Conservation (phyloP, 2,888 invertebrate species). For the Lottia gigantea region DNA sequence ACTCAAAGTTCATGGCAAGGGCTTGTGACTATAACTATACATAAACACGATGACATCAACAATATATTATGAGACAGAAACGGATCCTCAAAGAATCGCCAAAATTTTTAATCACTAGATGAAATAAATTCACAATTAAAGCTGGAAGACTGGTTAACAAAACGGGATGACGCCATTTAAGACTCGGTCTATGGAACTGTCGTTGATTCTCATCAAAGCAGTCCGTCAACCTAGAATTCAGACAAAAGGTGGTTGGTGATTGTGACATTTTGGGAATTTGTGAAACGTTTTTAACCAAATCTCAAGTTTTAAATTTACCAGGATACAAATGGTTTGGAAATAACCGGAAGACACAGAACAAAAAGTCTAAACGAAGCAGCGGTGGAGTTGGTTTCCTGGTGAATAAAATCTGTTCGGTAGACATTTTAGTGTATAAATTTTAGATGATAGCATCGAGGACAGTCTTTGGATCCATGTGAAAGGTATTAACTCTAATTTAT, state of each 20-base stretch:
- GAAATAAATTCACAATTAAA: too few relatives aligned
- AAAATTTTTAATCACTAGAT: too few relatives aligned
- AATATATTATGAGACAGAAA: too few relatives aligned
- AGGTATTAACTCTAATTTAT: neutral
- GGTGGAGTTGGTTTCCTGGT: constrained; percentile 13
- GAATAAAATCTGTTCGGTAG: neutral
- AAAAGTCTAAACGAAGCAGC: neutral
- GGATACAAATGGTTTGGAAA: constrained; percentile 10
- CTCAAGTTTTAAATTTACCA: constrained; percentile 8
- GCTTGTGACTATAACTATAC: too few relatives aligned
- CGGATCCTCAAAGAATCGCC: too few relatives aligned
- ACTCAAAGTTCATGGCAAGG: too few relatives aligned
- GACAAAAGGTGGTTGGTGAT: neutral
- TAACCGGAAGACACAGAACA: neutral
- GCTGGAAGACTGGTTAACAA: too few relatives aligned
- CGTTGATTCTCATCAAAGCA: too few relatives aligned
- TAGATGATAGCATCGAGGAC: constrained; percentile 1
- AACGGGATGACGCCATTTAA: too few relatives aligned
- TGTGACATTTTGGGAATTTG: constrained; percentile 10
- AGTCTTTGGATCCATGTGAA: neutral
- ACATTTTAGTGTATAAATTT: neutral
- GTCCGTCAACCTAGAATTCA: neutral
- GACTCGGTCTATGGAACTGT: too few relatives aligned
- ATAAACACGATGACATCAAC: too few relatives aligned
- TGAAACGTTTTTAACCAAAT: constrained; percentile 15